phyloP scores from a whole-genome alignment of 92 coral and sea anemone genomes.

The Palythoa heliodiscus region DNA sequence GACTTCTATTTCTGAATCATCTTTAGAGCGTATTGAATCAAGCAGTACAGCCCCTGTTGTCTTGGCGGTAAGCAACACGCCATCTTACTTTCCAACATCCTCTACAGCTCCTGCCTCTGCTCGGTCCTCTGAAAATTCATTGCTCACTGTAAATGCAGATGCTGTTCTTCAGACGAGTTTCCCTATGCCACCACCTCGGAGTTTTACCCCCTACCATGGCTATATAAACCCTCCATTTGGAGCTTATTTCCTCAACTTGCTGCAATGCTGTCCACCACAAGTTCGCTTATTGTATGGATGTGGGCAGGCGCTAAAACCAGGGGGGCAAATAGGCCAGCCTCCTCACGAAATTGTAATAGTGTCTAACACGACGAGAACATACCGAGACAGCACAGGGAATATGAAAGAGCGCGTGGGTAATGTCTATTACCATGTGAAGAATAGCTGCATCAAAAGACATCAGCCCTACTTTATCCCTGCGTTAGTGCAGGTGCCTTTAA shows the following conservation, averaged over 20 bases:
- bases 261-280: not conserved
- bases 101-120: not conserved
- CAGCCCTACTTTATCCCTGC: slow-evolving; percentile 7
- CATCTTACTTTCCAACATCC: not conserved
- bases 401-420: slow-evolving; percentile 24
- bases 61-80: too few species aligned
- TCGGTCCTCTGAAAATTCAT: not conserved
- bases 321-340: slow-evolving; percentile 33
- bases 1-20: too few species aligned
- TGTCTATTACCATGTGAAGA: slow-evolving; percentile 47
- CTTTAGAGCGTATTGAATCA: too few species aligned
- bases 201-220: not conserved
- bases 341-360: slow-evolving; percentile 40
- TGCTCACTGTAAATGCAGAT: not conserved
- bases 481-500: slow-evolving; percentile 1
- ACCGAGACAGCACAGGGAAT: slow-evolving; percentile 12
- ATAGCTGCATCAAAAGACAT: not conserved
- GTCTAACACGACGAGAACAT: slow-evolving; percentile 31
- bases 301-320: slow-evolving; percentile 36
- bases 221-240: not conserved
- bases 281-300: not conserved
- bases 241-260: not conserved
- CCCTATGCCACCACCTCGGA: not conserved
- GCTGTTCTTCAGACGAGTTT: not conserved
- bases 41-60: too few species aligned